Percentiles rank a stretch among this genome's conserved stretches.
phyloP scores from a whole-genome alignment of 37 sponge, comb jelly and placozoan genomes.

The Bolinopsis microptera region DNA sequence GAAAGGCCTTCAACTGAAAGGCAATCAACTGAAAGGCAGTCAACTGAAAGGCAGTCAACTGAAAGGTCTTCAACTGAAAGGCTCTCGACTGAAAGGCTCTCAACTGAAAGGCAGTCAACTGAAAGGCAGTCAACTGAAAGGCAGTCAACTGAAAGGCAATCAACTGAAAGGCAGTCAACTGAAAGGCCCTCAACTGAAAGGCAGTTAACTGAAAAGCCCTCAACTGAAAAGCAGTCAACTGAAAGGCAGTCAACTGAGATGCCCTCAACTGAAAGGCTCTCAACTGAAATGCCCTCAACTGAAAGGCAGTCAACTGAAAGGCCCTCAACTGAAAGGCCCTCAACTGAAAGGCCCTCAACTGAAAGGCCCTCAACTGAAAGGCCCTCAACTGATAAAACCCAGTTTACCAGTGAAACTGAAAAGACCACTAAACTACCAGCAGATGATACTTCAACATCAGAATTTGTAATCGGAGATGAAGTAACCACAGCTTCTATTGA shows the following conservation, averaged over 20 bases:
- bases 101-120: neutral
- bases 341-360: neutral
- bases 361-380: too few relatives aligned
- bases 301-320: neutral
- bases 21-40: neutral
- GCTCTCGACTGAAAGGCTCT: neutral
- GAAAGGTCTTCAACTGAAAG: neutral
- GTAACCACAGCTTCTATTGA: too few relatives aligned
- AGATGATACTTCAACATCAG: too few relatives aligned
- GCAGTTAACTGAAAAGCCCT: neutral
- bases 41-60: neutral
- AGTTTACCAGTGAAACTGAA: too few relatives aligned
- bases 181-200: neutral
- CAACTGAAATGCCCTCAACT: too few relatives aligned
- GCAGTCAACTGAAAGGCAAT: neutral
- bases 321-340: neutral
- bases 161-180: neutral
- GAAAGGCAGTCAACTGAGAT: neutral
- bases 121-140: neutral
- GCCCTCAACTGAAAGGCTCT: neutral
- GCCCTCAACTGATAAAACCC: too few relatives aligned
- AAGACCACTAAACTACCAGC: too few relatives aligned
- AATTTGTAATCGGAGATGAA: too few relatives aligned
- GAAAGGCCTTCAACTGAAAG: neutral
- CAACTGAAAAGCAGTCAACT: neutral